A percentile compares a stretch with the other conserved stretches of the same genome.
phyloP scores from a whole-genome alignment of 2,113 vertebrate genomes.

The Scolopax mira region DNA sequence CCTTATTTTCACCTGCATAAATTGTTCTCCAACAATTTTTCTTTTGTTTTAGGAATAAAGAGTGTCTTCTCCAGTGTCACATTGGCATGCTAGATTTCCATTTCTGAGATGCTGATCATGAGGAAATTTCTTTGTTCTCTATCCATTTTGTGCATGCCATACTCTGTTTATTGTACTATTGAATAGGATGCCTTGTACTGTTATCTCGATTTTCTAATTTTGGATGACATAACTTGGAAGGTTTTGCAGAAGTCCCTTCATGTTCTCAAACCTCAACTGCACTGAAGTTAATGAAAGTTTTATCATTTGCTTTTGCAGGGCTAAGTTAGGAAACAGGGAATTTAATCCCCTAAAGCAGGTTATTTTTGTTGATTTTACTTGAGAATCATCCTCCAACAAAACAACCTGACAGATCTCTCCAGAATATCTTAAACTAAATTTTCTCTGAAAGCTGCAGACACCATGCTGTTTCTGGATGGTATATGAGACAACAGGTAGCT shows the following conservation, averaged over 20 bases:
- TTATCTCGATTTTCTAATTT: background rate
- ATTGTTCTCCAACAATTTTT: background rate
- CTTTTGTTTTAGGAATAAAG: background rate
- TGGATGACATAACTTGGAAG: background rate
- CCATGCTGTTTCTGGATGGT: background rate
- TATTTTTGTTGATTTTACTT: background rate
- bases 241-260: background rate
- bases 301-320: background rate
- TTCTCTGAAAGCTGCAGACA: background rate
- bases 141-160: fast-evolving
- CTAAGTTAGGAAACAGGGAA: background rate
- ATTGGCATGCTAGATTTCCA: background rate
- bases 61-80: background rate
- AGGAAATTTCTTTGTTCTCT: background rate
- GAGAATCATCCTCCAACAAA: background rate
- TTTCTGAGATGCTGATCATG: background rate
- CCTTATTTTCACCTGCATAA: background rate
- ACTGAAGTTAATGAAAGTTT: background rate
- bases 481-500: background rate
- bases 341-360: background rate
- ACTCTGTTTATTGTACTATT: background rate
- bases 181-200: background rate
- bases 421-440: background rate
- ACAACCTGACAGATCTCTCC: background rate
- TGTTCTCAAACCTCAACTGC: background rate